Conservation (phyloP, 92 coral and sea anemone genomes). For the Chrysogorgia sp. region DNA sequence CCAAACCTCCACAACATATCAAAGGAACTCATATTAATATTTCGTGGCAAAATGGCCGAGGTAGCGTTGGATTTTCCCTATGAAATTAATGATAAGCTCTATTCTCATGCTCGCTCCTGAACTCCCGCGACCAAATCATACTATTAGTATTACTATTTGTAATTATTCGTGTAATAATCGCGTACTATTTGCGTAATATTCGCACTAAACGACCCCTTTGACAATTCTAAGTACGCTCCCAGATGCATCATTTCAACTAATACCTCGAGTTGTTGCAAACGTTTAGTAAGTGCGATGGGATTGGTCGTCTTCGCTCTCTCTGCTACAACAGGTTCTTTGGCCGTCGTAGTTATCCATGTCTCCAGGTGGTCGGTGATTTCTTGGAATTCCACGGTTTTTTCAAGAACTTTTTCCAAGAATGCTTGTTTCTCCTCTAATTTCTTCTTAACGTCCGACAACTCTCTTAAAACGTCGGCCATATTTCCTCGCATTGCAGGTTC, state of each 20-base stretch:
- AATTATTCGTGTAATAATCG: no score
- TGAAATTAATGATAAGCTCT: no score
- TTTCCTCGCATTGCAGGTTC: slow-evolving; percentile 16
- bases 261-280: slow-evolving; percentile 91
- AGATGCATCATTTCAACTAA: slow-evolving; percentile 9
- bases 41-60: no score
- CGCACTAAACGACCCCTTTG: no score
- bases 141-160: no score
- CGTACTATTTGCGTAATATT: no score
- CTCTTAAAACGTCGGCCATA: slow-evolving; percentile 17
- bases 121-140: no score
- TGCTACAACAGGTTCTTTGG: slow-evolving; percentile 25
- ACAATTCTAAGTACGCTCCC: no score
- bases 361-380: slow-evolving; percentile 20
- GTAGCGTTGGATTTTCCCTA: no score
- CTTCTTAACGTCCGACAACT: slow-evolving; percentile 25
- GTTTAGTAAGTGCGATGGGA: slow-evolving; percentile 72
- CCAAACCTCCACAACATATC: no score
- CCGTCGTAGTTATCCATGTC: slow-evolving; percentile 24
- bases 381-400: slow-evolving; percentile 63
- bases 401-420: slow-evolving; percentile 81
- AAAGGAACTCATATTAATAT: no score
- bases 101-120: no score
- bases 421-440: slow-evolving; percentile 48
- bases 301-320: slow-evolving; percentile 51